phyloP scores from a whole-genome alignment of 2,113 vertebrate species.

The Struthio camelus region DNA sequence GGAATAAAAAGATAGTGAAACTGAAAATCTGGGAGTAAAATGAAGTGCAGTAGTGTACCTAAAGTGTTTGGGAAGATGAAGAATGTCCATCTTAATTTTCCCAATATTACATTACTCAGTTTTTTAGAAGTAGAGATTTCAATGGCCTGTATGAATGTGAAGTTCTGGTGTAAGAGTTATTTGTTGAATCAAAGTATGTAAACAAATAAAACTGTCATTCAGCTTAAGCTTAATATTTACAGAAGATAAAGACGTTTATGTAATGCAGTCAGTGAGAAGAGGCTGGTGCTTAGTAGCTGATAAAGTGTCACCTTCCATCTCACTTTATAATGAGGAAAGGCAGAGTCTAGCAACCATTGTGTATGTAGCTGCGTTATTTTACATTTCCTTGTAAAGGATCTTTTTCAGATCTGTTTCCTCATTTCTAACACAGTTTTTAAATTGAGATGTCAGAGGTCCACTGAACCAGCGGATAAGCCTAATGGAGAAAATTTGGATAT shows the following conservation, averaged over 20 bases:
- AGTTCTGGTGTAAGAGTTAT: not conserved
- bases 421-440: not conserved
- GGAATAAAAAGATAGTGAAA: not conserved
- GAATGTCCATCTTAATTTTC: not conserved
- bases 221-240: slow-evolving; percentile 5
- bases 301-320: not conserved
- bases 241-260: not conserved
- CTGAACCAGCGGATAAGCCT: not conserved
- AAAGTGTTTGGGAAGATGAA: not conserved
- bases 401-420: not conserved
- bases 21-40: not conserved
- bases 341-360: not conserved
- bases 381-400: not conserved
- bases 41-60: accelerated
- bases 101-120: not conserved
- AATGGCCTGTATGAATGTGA: not conserved
- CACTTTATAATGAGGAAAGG: not conserved
- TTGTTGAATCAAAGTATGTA: not conserved
- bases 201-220: not conserved
- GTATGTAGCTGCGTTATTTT: not conserved
- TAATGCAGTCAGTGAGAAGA: not conserved
- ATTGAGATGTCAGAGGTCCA: not conserved
- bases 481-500: not conserved
- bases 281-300: not conserved
- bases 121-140: not conserved